Conservation (phyloP, 2,797 vertebrate species). For the Falco peregrinus region DNA sequence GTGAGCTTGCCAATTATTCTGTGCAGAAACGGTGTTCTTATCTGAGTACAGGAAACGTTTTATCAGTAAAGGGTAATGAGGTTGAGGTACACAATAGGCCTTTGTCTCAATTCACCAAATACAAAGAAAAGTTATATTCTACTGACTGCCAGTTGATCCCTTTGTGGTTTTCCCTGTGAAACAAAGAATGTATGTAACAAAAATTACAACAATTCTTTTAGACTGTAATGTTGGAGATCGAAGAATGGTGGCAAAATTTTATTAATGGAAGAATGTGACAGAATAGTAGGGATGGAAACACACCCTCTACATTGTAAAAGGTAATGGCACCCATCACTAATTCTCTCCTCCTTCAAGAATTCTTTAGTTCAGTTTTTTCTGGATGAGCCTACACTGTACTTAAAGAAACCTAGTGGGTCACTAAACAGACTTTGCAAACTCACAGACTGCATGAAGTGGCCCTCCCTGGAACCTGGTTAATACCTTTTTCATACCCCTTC, state of each 20-base stretch:
- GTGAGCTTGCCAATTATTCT: background rate
- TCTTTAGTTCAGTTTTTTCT: background rate
- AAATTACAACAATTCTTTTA: background rate
- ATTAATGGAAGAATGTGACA: background rate
- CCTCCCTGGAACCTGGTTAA: background rate
- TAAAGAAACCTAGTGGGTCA: background rate
- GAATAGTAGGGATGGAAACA: background rate
- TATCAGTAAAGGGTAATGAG: background rate
- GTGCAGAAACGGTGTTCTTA: background rate
- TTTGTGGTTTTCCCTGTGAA: background rate
- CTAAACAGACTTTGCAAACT: background rate
- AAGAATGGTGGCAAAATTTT: background rate
- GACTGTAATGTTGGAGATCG: background rate
- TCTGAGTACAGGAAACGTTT: background rate
- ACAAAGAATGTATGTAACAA: background rate
- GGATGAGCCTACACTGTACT: background rate
- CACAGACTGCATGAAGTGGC: background rate
- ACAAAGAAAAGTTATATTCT: background rate
- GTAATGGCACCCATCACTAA: background rate
- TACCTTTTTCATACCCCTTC: background rate
- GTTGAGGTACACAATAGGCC: background rate
- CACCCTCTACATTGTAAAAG: background rate
- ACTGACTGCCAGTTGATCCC: background rate
- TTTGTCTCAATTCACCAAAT: background rate
- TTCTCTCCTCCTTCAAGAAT: background rate